Conservation (phyloP, 1,140 invertebrate genomes). For the Portunus trituberculatus region DNA sequence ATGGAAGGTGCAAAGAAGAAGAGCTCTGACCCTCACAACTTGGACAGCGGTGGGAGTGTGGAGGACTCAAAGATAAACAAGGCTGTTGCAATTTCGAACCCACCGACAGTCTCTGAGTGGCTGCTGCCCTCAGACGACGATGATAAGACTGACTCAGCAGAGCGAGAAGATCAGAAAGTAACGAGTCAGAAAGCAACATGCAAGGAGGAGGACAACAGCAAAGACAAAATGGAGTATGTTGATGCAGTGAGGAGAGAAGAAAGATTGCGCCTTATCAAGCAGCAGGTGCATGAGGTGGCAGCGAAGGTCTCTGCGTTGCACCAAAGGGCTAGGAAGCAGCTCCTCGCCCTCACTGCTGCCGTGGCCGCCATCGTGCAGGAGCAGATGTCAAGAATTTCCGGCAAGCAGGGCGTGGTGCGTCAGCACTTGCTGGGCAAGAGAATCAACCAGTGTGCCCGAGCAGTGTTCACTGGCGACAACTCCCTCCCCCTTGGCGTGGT, state of each 20-base stretch:
- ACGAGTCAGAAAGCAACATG: background rate
- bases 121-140: background rate
- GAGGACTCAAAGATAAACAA: background rate
- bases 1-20: background rate
- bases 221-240: background rate
- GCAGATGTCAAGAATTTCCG: background rate
- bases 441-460: slow-evolving; percentile 46
- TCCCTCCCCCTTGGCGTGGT: slow-evolving; percentile 3
- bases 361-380: no score
- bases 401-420: slow-evolving; percentile 7
- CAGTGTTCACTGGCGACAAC: slow-evolving; percentile 40
- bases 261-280: no score
- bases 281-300: background rate
- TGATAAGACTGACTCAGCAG: background rate
- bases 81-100: background rate
- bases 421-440: slow-evolving; percentile 37
- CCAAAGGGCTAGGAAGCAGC: background rate
- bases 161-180: background rate
- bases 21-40: no score
- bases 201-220: no score
- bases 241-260: background rate
- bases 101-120: background rate
- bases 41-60: background rate
- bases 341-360: background rate
- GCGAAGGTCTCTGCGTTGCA: background rate